phyloP scores from a whole-genome alignment of 2,113 vertebrate genomes.

The Strix uralensis region DNA sequence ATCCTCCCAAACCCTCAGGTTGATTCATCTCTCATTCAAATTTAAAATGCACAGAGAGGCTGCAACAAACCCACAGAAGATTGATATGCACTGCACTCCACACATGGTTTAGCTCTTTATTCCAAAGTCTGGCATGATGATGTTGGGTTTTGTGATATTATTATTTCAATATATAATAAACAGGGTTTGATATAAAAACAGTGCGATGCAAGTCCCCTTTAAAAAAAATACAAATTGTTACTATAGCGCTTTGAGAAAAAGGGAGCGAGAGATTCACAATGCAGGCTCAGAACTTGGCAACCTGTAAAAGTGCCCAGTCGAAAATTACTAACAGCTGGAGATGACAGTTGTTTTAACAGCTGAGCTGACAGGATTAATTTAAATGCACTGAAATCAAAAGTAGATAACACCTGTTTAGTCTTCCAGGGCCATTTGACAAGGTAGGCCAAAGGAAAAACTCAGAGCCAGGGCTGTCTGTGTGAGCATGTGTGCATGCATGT shows the following conservation, averaged over 20 bases:
- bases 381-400: slow-evolving; percentile 99
- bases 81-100: slow-evolving; percentile 25
- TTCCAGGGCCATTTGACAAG: slow-evolving; percentile 88
- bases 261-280: slow-evolving; percentile 69
- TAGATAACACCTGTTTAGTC: slow-evolving; percentile 99
- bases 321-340: slow-evolving; percentile 99
- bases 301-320: slow-evolving; percentile 93
- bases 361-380: slow-evolving; percentile 99
- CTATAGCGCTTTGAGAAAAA: slow-evolving; percentile 66
- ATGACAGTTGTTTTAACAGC: slow-evolving; percentile 99
- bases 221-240: slow-evolving; percentile 71
- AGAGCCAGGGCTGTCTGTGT: slow-evolving; percentile 60
- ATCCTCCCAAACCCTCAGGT: slow-evolving; percentile 23
- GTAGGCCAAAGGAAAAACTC: slow-evolving; percentile 75
- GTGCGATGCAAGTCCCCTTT: slow-evolving; percentile 62
- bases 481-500: background rate
- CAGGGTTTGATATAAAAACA: slow-evolving; percentile 12
- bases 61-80: slow-evolving; percentile 45
- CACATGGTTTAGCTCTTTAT: slow-evolving; percentile 47
- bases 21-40: slow-evolving; percentile 62
- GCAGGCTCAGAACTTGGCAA: slow-evolving; percentile 83
- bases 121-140: slow-evolving; percentile 7
- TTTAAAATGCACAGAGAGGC: slow-evolving; percentile 58
- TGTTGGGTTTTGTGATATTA: slow-evolving; percentile 41
- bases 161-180: slow-evolving; percentile 57